Evolutionary conservation across 2,113 vertebrate genomes (phyloP).

Genomic region (Pipra filicauda): DNA sequence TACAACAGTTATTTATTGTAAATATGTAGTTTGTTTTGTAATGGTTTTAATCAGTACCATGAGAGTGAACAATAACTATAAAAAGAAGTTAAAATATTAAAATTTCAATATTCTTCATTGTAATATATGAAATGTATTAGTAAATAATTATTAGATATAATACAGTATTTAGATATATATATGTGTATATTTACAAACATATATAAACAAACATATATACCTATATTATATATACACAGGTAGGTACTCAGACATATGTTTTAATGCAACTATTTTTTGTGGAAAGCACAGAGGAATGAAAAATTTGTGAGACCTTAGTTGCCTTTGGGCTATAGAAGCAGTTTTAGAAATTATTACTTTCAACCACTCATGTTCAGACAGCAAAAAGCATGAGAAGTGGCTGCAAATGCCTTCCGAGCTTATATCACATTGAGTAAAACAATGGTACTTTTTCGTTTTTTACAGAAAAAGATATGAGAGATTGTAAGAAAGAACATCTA

Average conservation of each 20-base stretch:
- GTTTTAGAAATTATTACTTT: neutral
- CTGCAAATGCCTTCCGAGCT: neutral
- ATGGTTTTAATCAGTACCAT: neutral
- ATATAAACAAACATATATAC: neutral
- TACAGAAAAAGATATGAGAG: neutral
- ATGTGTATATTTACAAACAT: too few species aligned
- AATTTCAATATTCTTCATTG: neutral
- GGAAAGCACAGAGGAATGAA: neutral
- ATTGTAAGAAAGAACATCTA: neutral
- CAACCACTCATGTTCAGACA: neutral
- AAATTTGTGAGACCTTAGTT: neutral
- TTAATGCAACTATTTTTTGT: neutral
- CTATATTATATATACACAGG: fast-evolving
- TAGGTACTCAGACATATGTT: neutral
- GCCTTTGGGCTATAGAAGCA: neutral
- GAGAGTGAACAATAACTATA: neutral
- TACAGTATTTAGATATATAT: neutral
- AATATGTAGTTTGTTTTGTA: neutral
- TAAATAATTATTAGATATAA: neutral
- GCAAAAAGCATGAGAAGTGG: neutral
- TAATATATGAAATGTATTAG: neutral
- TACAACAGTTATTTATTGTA: neutral
- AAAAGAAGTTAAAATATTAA: neutral
- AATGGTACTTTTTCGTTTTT: neutral
- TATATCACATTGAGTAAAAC: neutral